A percentile compares a stretch with the other conserved stretches of the same genome.
These are phyloP conservation scores for Cercocebus atys DNA, from an alignment of 2,113 vertebrate genomes.

Conservation along the genomic window DNA sequence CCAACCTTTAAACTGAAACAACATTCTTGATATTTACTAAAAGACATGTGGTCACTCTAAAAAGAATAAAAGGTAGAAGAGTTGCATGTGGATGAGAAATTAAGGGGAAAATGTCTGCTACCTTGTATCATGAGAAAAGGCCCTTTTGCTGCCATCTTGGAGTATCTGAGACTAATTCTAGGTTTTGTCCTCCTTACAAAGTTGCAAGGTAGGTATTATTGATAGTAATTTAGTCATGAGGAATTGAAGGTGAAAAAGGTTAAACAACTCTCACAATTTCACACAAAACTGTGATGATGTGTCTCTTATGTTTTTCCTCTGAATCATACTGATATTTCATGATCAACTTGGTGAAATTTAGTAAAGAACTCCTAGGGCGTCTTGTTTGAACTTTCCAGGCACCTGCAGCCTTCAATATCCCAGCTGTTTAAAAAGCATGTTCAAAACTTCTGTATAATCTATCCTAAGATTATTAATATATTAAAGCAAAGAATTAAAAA, in stretches of 20 bases:
- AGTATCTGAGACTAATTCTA: not conserved
- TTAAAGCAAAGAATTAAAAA: not conserved
- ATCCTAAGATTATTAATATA: not conserved
- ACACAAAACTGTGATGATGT: not conserved
- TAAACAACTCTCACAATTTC: not conserved
- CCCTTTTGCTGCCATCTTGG: not conserved
- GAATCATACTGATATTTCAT: not conserved
- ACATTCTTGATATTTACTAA: not conserved
- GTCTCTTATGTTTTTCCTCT: not conserved
- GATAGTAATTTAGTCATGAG: not conserved
- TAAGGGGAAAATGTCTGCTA: not conserved
- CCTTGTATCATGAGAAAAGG: not conserved
- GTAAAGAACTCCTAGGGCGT: not conserved
- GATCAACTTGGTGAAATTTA: not conserved
- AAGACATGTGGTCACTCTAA: not conserved
- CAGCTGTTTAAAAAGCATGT: not conserved
- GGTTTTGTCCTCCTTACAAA: not conserved
- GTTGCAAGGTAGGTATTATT: not conserved
- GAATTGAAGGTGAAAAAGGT: not conserved
- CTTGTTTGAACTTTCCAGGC: not conserved
- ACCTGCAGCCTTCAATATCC: not conserved
- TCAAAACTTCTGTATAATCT: not conserved
- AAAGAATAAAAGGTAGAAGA: not conserved
- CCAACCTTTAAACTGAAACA: not conserved
- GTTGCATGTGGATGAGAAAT: not conserved